Percentiles rank a stretch among this genome's conserved stretches.
These are phyloP conservation scores for Temnothorax ravouxi DNA, from an alignment of 2,888 invertebrate species.

Conservation along the genomic window DNA sequence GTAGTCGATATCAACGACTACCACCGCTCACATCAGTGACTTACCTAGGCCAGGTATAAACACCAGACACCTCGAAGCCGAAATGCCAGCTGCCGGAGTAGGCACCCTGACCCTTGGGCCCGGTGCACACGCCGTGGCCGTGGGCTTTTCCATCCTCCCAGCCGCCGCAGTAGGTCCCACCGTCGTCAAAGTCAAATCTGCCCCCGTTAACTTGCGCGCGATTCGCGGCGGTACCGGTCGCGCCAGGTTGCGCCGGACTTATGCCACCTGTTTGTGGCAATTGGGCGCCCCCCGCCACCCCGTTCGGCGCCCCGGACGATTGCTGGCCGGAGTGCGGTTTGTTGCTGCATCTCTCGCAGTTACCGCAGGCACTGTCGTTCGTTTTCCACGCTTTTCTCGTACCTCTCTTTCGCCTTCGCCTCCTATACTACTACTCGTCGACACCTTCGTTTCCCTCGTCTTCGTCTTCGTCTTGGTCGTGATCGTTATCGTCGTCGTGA, in stretches of 20 bases:
- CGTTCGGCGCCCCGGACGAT: constrained; percentile 81
- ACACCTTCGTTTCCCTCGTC: constrained; percentile 47
- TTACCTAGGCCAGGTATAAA: constrained; percentile 99
- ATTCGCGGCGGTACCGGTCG: constrained; percentile 88
- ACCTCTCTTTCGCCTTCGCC: constrained; percentile 21
- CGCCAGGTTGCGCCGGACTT: constrained; percentile 84
- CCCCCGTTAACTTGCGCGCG: constrained; percentile 97
- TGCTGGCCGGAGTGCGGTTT: constrained; percentile 76
- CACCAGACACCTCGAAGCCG: constrained; percentile 99
- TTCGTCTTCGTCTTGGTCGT: constrained; percentile 38
- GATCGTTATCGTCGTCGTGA: constrained; percentile 58
- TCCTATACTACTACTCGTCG: constrained; percentile 33
- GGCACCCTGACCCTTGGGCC: constrained; percentile 99
- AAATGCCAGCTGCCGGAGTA: constrained; percentile 99
- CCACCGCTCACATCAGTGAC: constrained; percentile 72
- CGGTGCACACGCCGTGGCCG: constrained; percentile 99
- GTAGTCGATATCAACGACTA: constrained; percentile 8
- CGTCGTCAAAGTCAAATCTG: constrained; percentile 99
- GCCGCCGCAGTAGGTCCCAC: constrained; percentile 99
- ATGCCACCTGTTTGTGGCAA: constrained; percentile 79
- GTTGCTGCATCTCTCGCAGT: constrained; percentile 78
- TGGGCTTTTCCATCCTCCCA: constrained; percentile 99
- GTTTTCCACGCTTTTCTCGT: constrained; percentile 19
- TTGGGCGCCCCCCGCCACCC: constrained; percentile 84
- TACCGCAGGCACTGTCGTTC: constrained; percentile 44